phyloP scores from a whole-genome alignment of 2,113 vertebrate genomes.

The Gymnogyps californianus region DNA sequence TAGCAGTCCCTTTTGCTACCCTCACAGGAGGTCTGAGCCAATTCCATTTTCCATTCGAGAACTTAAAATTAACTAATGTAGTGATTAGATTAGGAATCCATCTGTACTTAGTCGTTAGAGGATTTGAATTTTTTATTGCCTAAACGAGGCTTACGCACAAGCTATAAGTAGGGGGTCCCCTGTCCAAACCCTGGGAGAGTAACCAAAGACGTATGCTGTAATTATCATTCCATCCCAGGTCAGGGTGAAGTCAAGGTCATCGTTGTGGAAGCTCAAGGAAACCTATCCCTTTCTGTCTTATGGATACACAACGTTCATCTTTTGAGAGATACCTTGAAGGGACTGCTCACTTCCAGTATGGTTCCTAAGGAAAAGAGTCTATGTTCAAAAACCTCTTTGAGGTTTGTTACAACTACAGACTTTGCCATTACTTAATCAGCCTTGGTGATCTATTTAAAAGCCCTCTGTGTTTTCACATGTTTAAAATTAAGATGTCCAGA shows the following conservation, averaged over 20 bases:
- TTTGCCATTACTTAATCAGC: background rate
- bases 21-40: background rate
- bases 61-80: background rate
- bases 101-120: background rate
- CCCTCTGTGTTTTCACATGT: background rate
- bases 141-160: background rate
- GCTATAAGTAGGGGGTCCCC: accelerated
- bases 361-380: background rate
- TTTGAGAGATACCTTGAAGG: background rate
- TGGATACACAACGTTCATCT: accelerated
- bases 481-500: constrained; percentile 42
- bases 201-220: background rate
- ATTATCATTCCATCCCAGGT: background rate
- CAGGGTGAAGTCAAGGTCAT: background rate
- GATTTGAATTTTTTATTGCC: background rate
- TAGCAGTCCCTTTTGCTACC: accelerated
- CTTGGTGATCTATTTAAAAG: background rate
- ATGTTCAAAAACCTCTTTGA: background rate
- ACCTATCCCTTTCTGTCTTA: accelerated
- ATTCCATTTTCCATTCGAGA: background rate
- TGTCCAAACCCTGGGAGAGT: background rate
- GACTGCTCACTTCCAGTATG: background rate
- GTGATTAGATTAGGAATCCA: background rate
- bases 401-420: background rate
- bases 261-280: background rate